These are phyloP conservation scores for Toxotes lorentzi DNA, from an alignment of 2,797 vertebrate genomes.

Conservation along the genomic window DNA sequence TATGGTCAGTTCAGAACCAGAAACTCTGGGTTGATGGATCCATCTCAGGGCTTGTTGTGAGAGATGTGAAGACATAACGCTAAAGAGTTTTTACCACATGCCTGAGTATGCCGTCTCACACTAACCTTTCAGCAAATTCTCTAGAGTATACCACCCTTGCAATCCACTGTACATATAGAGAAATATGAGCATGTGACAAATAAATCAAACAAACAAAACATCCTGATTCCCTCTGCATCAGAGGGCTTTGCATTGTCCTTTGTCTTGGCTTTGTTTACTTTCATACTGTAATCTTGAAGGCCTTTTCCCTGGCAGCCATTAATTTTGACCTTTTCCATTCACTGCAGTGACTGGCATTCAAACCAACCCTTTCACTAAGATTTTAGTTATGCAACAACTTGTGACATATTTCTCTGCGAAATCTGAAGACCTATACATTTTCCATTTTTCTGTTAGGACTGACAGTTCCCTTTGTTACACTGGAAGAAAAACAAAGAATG, in stretches of 20 bases:
- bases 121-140: not conserved
- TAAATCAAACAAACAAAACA: not conserved
- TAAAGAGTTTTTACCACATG: no score
- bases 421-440: slow-evolving; percentile 13
- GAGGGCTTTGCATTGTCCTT: slow-evolving; percentile 26
- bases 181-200: slow-evolving; percentile 16
- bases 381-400: slow-evolving; percentile 30
- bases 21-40: not conserved
- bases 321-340: slow-evolving; percentile 52
- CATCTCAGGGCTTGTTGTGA: not conserved
- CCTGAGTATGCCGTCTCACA: no score
- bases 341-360: slow-evolving; percentile 18
- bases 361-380: slow-evolving; percentile 16
- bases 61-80: not conserved
- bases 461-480: slow-evolving; percentile 50
- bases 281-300: slow-evolving; percentile 20
- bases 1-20: not conserved
- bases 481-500: not conserved
- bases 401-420: slow-evolving; percentile 2
- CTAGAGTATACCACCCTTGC: not conserved
- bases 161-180: not conserved
- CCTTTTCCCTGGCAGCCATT: slow-evolving; percentile 26
- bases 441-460: slow-evolving; percentile 22
- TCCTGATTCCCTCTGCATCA: not conserved
- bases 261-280: slow-evolving; percentile 27